phyloP scores from a whole-genome alignment of 2,113 vertebrate species.

The Rhinolophus ferrumequinum region DNA sequence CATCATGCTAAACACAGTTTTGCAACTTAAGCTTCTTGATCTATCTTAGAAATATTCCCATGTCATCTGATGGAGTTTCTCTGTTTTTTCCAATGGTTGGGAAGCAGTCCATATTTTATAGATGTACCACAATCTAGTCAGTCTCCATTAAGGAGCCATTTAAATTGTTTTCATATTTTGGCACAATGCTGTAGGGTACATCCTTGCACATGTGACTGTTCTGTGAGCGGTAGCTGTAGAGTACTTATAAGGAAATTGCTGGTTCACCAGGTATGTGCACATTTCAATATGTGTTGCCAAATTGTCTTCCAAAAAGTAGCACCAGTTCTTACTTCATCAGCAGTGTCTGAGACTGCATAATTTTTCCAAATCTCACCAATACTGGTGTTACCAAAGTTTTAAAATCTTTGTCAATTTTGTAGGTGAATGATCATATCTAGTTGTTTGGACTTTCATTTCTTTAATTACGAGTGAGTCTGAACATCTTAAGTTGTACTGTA shows the following conservation, averaged over 20 bases:
- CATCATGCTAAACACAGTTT: neutral
- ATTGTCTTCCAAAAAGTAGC: neutral
- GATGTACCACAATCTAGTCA: neutral
- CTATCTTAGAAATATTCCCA: neutral
- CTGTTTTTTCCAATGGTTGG: neutral
- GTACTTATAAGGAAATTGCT: neutral
- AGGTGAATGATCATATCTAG: neutral
- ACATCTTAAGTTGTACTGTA: neutral
- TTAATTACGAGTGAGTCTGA: slow-evolving; percentile 7
- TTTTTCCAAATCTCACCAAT: neutral
- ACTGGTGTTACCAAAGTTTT: neutral
- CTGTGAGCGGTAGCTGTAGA: neutral
- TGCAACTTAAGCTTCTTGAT: neutral
- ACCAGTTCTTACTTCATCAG: neutral
- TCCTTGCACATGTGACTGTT: neutral
- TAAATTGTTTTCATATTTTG: neutral
- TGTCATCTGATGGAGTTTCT: neutral
- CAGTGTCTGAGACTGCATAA: neutral
- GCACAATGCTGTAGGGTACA: neutral
- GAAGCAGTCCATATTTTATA: neutral
- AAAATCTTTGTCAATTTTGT: neutral
- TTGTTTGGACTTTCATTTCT: slow-evolving; percentile 30
- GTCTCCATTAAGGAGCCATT: neutral
- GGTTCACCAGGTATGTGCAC: neutral
- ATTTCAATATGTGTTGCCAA: neutral